phyloP scores from a whole-genome alignment of 2,888 invertebrate species.

The Lampropteryx suffumata region DNA sequence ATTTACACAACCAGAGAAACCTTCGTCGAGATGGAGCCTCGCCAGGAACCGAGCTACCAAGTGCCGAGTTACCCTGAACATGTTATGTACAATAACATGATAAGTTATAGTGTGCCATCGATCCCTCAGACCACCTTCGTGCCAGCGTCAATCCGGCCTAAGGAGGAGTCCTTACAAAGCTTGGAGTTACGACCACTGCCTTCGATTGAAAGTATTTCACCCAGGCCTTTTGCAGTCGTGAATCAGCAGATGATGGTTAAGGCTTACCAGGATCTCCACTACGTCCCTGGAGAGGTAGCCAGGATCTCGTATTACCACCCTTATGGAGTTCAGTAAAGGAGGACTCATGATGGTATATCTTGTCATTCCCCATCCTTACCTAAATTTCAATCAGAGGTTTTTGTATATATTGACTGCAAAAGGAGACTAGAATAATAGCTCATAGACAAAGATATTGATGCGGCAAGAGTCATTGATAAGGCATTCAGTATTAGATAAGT shows the following conservation, averaged over 20 bases:
- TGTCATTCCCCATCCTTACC: too few species aligned
- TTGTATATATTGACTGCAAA: too few species aligned
- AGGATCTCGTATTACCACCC: slow-evolving; percentile 76
- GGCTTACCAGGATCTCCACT: slow-evolving; percentile 74
- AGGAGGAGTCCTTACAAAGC: slow-evolving; percentile 62
- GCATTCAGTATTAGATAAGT: slow-evolving; percentile 13
- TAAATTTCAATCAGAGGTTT: too few species aligned
- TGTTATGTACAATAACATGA: slow-evolving; percentile 73
- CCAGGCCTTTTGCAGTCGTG: slow-evolving; percentile 71
- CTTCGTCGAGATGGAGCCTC: slow-evolving; percentile 66
- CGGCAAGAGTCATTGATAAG: too few species aligned
- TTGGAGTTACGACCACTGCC: slow-evolving; percentile 70
- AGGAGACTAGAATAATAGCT: too few species aligned
- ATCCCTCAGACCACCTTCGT: slow-evolving; percentile 62
- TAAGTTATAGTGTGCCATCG: slow-evolving; percentile 65
- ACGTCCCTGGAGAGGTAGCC: slow-evolving; percentile 69
- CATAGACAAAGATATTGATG: too few species aligned
- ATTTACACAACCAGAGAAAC: slow-evolving; percentile 61
- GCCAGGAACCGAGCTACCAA: slow-evolving; percentile 62
- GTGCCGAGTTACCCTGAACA: slow-evolving; percentile 67
- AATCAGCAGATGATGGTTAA: slow-evolving; percentile 81
- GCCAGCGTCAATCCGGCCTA: slow-evolving; percentile 58
- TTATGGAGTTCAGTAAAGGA: slow-evolving; percentile 66
- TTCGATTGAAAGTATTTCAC: slow-evolving; percentile 77
- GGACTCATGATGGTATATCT: too few species aligned